These are phyloP conservation scores for Balearica regulorum DNA, from an alignment of 2,797 vertebrate genomes.

Conservation along the genomic window DNA sequence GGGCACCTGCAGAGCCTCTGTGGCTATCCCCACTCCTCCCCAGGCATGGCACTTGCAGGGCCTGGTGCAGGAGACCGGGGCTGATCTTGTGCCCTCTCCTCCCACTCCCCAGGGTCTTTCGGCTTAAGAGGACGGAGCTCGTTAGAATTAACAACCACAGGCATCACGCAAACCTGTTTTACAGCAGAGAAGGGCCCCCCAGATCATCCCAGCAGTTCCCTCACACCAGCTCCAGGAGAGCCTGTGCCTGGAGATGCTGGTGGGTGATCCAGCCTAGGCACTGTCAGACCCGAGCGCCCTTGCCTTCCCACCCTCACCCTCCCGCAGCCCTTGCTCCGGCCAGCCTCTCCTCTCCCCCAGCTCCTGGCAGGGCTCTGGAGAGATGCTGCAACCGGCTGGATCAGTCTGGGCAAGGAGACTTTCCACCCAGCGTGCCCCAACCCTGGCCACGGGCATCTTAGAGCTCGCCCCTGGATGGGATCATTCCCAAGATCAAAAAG, in stretches of 20 bases:
- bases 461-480: rapidly evolving
- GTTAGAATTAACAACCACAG: not conserved
- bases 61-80: too few relatives aligned
- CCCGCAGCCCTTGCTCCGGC: not conserved
- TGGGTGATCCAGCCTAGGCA: not conserved
- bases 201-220: not conserved
- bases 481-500: rapidly evolving
- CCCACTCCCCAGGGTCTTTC: not conserved
- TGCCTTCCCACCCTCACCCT: not conserved
- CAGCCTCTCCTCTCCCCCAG: not conserved
- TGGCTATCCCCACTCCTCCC: rapidly evolving
- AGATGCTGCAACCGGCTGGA: rapidly evolving
- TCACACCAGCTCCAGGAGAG: not conserved
- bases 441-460: not conserved
- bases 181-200: not conserved
- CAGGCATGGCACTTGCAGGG: not conserved
- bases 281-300: rapidly evolving
- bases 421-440: not conserved
- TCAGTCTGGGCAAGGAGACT: not conserved
- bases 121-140: not conserved
- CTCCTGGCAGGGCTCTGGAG: not conserved
- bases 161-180: not conserved
- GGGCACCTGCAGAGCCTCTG: not conserved
- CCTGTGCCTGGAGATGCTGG: not conserved
- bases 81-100: not conserved